Conservation (phyloP, 2,113 vertebrate species). For the Mola mola region DNA sequence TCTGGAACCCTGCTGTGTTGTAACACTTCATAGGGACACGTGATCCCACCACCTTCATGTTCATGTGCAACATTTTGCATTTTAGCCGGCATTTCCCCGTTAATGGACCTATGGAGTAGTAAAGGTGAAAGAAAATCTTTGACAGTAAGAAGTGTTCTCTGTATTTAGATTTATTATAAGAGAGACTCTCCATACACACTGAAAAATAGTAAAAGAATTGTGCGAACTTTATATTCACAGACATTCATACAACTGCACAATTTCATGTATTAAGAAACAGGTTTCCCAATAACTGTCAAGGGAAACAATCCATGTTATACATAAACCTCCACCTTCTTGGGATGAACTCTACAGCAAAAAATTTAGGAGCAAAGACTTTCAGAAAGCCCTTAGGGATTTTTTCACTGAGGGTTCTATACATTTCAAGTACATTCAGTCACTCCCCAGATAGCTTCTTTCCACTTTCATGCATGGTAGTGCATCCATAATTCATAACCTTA, state of each 20-base stretch:
- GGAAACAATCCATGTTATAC: slow-evolving; percentile 33
- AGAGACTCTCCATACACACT: no score
- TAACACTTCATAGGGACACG: not conserved
- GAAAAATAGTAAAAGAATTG: slow-evolving; percentile 16
- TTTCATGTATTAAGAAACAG: slow-evolving; percentile 18
- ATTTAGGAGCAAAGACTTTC: slow-evolving; percentile 36
- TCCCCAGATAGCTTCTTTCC: slow-evolving; percentile 24
- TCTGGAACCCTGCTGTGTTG: slow-evolving; percentile 31
- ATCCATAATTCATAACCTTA: slow-evolving; percentile 51
- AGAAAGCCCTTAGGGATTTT: slow-evolving; percentile 25
- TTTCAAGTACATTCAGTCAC: slow-evolving; percentile 39
- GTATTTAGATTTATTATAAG: no score
- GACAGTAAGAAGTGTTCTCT: not conserved
- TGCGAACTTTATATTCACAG: slow-evolving; percentile 18
- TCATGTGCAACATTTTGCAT: not conserved
- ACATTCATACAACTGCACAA: slow-evolving; percentile 27
- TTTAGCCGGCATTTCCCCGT: no score
- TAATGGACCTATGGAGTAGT: no score
- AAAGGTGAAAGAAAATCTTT: slow-evolving; percentile 9
- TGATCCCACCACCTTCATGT: slow-evolving; percentile 3
- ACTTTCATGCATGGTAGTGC: slow-evolving; percentile 11
- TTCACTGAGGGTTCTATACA: slow-evolving; percentile 10
- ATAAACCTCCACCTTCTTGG: slow-evolving; percentile 27
- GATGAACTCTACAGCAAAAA: slow-evolving; percentile 42
- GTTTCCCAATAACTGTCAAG: slow-evolving; percentile 40